Base-by-base conservation (phyloP, 2,888 invertebrate species). In the Scaptomyza polygonia region DNA sequence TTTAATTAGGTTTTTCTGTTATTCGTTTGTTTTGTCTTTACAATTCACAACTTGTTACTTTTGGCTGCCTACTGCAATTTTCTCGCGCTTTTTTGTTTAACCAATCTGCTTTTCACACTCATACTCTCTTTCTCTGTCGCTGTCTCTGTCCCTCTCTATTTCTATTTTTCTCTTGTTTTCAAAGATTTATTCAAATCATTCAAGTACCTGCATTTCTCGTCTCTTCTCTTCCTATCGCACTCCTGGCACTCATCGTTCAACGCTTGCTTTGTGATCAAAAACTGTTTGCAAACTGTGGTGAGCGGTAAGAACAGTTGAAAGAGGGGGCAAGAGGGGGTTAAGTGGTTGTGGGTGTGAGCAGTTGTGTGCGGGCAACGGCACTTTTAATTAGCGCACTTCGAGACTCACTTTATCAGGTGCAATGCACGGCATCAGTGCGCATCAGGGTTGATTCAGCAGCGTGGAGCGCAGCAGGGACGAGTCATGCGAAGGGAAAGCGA, bases 311-410 rank as follows among this genome's bases (percentile, higher is more conserved):
- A 5, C 1, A 18, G 12, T 1, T 9, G 5, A 5, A 12, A 9
- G n/a, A 34, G 43, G 32, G 40, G 1, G 16, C 14, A n/a, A 40
- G 18, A 32, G 30, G 18, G 25, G 62, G 55, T 9, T 6, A 16
- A 16, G 8, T 39, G 39, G 39, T 39, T 39, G 39, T 14, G 39
- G 56, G 29, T 48, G 48, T 43, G 21, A 29, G 55, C 32, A 51
- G 65, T 55, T 62, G 59, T 66, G 62, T 72, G 57, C 32, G 62
- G 77, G 62, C 54, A 74, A 62, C 64, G 68, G 61, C 61, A 57
- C 67, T 79, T 78, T 78, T 78, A 78, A 78, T 78, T 78, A 78
- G 77, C 80, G 65, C 72, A 76, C 77, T 79, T 79, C 68, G 66
- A 48, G 66, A 79, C 62, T 69, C 73, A 65, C 67, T 57, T 66